Evolutionary conservation across 2,888 invertebrate genomes (phyloP).

Genomic region (Galeopsomyia nigrocyanea): DNA sequence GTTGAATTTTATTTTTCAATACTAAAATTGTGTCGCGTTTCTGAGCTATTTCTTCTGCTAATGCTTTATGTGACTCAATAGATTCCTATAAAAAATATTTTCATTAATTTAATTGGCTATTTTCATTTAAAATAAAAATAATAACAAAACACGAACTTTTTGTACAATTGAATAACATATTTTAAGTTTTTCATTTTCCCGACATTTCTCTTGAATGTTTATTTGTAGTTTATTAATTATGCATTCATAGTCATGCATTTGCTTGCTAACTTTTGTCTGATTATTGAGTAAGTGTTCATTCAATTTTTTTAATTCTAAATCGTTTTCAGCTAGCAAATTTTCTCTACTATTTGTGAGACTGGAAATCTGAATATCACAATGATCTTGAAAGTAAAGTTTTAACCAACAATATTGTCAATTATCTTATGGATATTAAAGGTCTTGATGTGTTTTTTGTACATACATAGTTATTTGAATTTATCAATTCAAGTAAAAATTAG

Average conservation of each 20-base stretch:
- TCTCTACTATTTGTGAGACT: conserved; percentile 57
- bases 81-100: conserved; percentile 63
- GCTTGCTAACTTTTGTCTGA: conserved; percentile 49
- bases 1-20: conserved; percentile 71
- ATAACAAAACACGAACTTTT: conserved; percentile 58
- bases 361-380: conserved; percentile 56
- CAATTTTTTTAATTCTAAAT: conserved; percentile 52
- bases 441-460: conserved; percentile 9
- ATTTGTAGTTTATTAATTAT: conserved; percentile 52
- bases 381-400: conserved; percentile 32
- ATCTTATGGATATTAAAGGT: conserved; percentile 8
- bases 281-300: conserved; percentile 50
- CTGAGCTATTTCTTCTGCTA: conserved; percentile 74
- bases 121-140: conserved; percentile 14
- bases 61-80: conserved; percentile 71
- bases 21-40: conserved; percentile 72
- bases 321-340: conserved; percentile 54
- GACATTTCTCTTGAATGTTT: conserved; percentile 55
- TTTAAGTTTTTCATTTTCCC: conserved; percentile 52
- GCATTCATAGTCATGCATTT: conserved; percentile 49
- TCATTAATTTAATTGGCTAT: conserved; percentile 26
- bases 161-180: conserved; percentile 52
- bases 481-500: too few species aligned
- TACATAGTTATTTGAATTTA: too few species aligned
- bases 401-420: conserved; percentile 9